These are phyloP conservation scores for Caiman crocodilus DNA, from an alignment of 2,797 vertebrate genomes.

Conservation along the genomic window DNA sequence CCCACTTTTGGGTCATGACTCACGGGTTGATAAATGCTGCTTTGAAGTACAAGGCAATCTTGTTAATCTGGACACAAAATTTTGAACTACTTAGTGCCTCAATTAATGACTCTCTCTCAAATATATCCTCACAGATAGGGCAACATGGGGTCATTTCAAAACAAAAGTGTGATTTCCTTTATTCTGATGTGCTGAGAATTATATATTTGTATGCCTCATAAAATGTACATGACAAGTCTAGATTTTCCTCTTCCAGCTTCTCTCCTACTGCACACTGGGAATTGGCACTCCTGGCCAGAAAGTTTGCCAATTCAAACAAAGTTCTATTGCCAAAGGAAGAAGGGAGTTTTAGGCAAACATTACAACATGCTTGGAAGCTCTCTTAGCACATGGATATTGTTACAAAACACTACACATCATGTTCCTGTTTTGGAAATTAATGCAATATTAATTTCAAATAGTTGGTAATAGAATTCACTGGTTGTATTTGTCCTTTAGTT, in stretches of 20 bases:
- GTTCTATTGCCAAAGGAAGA: neutral
- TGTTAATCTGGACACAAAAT: too few species aligned
- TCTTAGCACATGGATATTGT: neutral
- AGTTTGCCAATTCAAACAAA: slow-evolving; percentile 25
- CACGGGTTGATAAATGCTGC: too few species aligned
- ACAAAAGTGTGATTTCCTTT: neutral
- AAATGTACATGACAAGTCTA: neutral
- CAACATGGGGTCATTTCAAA: neutral
- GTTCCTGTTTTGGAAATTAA: neutral
- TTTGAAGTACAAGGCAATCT: too few species aligned
- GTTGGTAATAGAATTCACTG: slow-evolving; percentile 1
- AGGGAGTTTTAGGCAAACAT: neutral
- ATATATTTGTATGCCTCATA: neutral
- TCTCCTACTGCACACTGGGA: neutral
- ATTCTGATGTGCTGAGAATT: neutral
- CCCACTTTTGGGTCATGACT: too few species aligned
- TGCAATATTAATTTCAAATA: neutral
- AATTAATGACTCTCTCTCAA: too few species aligned
- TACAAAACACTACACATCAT: neutral
- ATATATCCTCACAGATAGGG: too few species aligned
- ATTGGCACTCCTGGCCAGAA: neutral
- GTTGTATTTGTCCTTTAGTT: neutral
- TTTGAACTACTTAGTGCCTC: too few species aligned
- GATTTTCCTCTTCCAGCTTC: neutral
- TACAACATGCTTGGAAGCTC: neutral